Percentiles rank a stretch among this genome's conserved stretches.
Conservation (phyloP, 2,113 vertebrate genomes). For the Prunella fulvescens region DNA sequence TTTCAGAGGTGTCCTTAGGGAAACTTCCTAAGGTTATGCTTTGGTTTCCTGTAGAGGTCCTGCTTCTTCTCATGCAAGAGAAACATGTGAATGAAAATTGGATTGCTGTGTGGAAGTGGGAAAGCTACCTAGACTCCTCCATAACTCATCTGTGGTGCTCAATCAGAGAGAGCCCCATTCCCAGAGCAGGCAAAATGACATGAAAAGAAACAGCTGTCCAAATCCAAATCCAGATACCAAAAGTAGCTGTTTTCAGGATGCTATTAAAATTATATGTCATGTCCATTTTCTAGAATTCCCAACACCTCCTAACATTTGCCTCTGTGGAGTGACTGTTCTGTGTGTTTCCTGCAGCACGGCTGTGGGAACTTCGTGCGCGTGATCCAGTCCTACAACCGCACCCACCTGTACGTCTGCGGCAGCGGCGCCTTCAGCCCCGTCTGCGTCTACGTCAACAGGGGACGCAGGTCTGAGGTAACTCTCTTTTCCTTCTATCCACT, state of each 20-base stretch:
- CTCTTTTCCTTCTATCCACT: neutral
- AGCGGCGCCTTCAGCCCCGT: conserved; percentile 95
- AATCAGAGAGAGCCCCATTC: neutral
- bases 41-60: neutral
- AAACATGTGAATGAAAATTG: neutral
- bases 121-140: neutral
- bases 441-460: conserved; percentile 90
- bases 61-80: neutral
- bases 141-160: neutral
- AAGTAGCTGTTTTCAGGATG: neutral
- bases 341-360: conserved; percentile 79
- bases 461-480: conserved; percentile 90
- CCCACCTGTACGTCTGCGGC: conserved; percentile 93
- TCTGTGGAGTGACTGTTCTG: neutral
- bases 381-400: conserved; percentile 92
- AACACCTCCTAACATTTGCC: neutral
- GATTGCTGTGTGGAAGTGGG: neutral
- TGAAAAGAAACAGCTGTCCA: neutral
- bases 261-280: neutral
- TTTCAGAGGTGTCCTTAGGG: neutral
- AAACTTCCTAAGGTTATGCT: neutral
- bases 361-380: conserved; percentile 96
- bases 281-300: neutral
- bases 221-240: neutral
- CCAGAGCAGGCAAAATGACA: neutral